Evolutionary conservation across 2,113 vertebrate genomes (phyloP).

Genomic region (Syngnathoides biaculeatus): DNA sequence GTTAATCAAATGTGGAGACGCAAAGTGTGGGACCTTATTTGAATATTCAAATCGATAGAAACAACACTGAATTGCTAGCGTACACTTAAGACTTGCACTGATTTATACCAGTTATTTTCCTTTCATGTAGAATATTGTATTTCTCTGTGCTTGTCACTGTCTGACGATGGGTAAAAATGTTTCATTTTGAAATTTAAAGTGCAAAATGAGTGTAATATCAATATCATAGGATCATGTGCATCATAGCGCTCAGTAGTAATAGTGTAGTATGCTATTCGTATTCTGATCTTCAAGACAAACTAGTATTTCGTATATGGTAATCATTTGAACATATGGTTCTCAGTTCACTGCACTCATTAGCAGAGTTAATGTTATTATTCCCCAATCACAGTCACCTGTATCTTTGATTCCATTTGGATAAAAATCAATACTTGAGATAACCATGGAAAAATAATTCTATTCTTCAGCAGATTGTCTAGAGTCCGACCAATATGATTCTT

Average conservation of each 20-base stretch:
- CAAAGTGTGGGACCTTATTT: not conserved
- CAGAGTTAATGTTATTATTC: not conserved
- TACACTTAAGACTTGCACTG: not conserved
- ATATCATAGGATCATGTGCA: not conserved
- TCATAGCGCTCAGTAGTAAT: not conserved
- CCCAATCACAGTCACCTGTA: not conserved
- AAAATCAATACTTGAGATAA: slow-evolving; percentile 12
- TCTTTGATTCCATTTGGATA: slow-evolving; percentile 34
- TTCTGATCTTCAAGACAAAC: not conserved
- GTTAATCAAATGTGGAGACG: slow-evolving; percentile 39
- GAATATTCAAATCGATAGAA: slow-evolving; percentile 26
- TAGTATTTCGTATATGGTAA: not conserved
- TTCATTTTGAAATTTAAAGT: not conserved
- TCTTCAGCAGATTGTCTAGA: not conserved
- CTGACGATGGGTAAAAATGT: not conserved
- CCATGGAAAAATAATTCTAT: not conserved
- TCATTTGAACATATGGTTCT: not conserved
- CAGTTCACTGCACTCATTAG: not conserved
- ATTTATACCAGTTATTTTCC: not conserved
- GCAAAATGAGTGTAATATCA: not conserved
- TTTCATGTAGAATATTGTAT: not conserved
- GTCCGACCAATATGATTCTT: no score
- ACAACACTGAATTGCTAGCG: slow-evolving; percentile 1
- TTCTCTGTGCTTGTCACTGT: not conserved
- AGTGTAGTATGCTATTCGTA: not conserved